Conservation (phyloP, 2,113 vertebrate genomes). For the Acanthisitta chloris region DNA sequence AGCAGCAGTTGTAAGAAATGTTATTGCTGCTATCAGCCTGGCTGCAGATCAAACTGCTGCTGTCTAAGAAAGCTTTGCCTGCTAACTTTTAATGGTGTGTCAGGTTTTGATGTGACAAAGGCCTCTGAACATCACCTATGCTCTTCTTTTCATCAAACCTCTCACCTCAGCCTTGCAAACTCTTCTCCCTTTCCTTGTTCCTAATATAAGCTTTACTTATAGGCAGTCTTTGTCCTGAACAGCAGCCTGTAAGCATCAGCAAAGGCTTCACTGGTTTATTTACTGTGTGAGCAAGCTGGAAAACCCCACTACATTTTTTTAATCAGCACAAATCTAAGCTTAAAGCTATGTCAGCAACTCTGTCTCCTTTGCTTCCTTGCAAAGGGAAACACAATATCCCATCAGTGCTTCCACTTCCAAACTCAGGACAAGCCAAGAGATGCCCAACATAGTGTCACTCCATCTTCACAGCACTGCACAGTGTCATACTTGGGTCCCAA, state of each 20-base stretch:
- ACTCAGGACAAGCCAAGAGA: not conserved
- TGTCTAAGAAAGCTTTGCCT: not conserved
- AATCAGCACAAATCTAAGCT: not conserved
- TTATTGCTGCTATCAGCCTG: not conserved
- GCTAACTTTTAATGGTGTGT: not conserved
- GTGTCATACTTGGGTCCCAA: not conserved
- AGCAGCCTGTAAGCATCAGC: not conserved
- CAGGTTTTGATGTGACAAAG: not conserved
- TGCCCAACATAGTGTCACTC: not conserved
- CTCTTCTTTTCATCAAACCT: not conserved
- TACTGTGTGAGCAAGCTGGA: not conserved
- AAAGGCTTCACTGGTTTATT: not conserved
- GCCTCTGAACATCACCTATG: not conserved
- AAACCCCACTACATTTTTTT: not conserved
- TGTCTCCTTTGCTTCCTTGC: not conserved
- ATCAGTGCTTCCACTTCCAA: not conserved
- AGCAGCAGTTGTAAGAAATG: not conserved
- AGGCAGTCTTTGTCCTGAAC: not conserved
- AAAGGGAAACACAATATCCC: not conserved
- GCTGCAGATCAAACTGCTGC: not conserved
- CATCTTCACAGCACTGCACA: not conserved
- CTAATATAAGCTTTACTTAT: not conserved
- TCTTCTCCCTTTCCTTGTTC: not conserved
- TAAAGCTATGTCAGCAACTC: not conserved
- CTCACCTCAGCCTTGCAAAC: not conserved